Evolutionary conservation across 2,113 vertebrate genomes (phyloP), one percentile per base, ranked within the genome.

Genomic region (Oncorhynchus clarkii): DNA sequence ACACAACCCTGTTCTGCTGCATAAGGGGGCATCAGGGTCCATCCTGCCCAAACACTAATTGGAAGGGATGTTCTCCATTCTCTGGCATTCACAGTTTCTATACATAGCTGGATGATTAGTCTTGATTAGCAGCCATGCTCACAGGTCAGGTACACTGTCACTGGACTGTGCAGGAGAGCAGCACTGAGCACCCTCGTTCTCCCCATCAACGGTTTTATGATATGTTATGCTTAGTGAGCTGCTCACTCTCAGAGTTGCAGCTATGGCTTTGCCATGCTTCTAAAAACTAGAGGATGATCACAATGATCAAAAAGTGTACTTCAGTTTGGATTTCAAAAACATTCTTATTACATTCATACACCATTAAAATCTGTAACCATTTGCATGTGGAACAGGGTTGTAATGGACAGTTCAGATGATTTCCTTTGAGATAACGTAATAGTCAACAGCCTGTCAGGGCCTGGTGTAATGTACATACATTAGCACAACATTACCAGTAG

Each of bases 71-170:
- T 88, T 76, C 73, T 74, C 70, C 73, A 71, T 62, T 89, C 81
- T 67, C 71, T 85, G 77, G 84, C 83, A 86, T 82, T 78, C 82
- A 57, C 83, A 82, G 77, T 73, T 62, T 77, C 71, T 65, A 85
- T 82, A n/a, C 59, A 24, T 62, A 62, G 59, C n/a, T 73, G 83
- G 86, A 88, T 87, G 80, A 91, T 85, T 78, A 88, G 83, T 66
- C 81, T 75, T 75, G 86, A 93, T 89, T 91, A 91, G 67, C 24
- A 76, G 80, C 82, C 78, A 84, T 9, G 76, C 80, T 87, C 81
- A 88, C 77, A 76, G 54, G 54, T 24, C 48, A 73, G 59, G 27
- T 39, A 73, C 85, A 76, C 81, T 3, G 20, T 80, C 86, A 82
- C 8, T 59, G 45, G 67, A 72, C 84, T 78, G 59, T 54, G 72